Base-by-base conservation (phyloP, 2,113 vertebrate species). In the Clarias batrachus region DNA sequence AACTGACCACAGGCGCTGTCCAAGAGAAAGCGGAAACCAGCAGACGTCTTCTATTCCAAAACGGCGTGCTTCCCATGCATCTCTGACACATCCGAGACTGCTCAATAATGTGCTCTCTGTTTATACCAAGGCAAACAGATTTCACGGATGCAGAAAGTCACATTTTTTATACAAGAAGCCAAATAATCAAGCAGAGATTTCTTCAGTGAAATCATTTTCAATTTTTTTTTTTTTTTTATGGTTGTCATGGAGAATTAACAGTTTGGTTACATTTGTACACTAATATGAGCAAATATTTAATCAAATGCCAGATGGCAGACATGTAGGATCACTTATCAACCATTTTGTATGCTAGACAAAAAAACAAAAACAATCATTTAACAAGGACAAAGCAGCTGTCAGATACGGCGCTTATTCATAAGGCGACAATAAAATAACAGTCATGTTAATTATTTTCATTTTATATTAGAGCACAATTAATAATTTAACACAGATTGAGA, bases 21-120 rank as follows among this genome's bases (percentile, higher is more conserved):
- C 68, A 30, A 63, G 79, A 74, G 59, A 82, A 76, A 86, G 66
- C 79, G 79, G 85, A 86, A 86, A 63, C 56, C 25, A 62, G 78
- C 37, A 27, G 57, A 71, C 33, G n/a, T 33, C 59, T 57, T 19
- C 0, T 68, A 66, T 79, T 85, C 23, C 6, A 23, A n/a, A 41
- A 59, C 19, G 21, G 56, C 12, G 8, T 14, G 48, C 60, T 33
- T 41, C 65, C 52, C 33, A n/a, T 52, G 57, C 48, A 52, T 76
- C 83, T 63, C 71, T 74, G 71, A 74, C 33, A 48, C 1, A 25
- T 57, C n/a, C 16, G 9, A 33, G 21, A 73, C 66, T n/a, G n/a
- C 25, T 77, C 52, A 59, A 57, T 80, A 70, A 86, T 57, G 52
- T 57, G 17, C 62, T 11, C 63, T 60, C 11, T 68, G 63, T 86